Evolutionary conservation across 2,113 vertebrate genomes (phyloP), one percentile per base, ranked within the genome.

Genomic region (Oreochromis aureus): DNA sequence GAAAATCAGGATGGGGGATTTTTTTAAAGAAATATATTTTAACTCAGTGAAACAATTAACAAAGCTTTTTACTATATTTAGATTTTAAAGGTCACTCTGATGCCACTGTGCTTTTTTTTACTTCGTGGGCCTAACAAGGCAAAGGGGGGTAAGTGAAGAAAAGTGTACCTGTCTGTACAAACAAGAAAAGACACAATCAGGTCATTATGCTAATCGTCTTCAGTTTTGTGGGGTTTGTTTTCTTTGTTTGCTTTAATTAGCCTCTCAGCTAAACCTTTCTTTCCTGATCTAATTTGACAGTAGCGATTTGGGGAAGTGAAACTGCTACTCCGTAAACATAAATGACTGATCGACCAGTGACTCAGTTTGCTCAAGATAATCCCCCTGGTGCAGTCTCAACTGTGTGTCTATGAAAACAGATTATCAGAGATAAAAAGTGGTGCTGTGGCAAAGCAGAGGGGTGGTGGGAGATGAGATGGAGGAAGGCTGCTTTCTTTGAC

Each of bases 401-500:
- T 92, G 83, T 87, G 91, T 76, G 86, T 73, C 87, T 90, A 86
- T 91, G 90, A 95, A 94, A 92, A 94, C 93, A 95, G 94, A 95
- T 94, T 84, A 92, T 89, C 79, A 80, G 54, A 95, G 92, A 94
- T 94, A 92, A 95, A 66, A 66, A 66, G 91, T 87, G 63, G 63
- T 18, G 80, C 89, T 84, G 63, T 91, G 91, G 87, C 73, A 89
- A 89, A 89, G 89, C 86, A 81, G 86, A 89, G 89, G 90, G 85
- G 82, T 61, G 88, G 82, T 69, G 88, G 89, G 81, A 91, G 87
- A 91, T 85, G 92, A 91, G 89, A 89, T 90, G 93, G 92, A 93
- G 92, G 91, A 66, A 88, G 92, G 91, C 90, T 89, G 91, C 85
- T 89, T 93, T 91, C 95, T 96, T 96, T 97, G 96, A 96, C 96